Percentiles rank a stretch among this genome's conserved stretches.
Conservation (phyloP, 2,113 vertebrate species). For the Neotoma lepida region DNA sequence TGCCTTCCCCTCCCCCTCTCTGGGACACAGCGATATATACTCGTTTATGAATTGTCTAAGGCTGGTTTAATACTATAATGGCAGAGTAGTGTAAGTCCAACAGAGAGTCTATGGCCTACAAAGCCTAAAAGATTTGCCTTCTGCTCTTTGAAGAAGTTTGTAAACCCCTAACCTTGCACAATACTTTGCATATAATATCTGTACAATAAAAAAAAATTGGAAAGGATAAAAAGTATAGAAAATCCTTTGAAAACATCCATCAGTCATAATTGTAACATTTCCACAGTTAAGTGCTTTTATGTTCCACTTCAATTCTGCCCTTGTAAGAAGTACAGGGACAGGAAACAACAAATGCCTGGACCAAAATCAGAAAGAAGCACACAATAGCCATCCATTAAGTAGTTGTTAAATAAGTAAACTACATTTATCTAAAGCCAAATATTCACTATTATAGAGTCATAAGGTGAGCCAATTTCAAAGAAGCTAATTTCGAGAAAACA, state of each 20-base stretch:
- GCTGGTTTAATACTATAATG: background rate
- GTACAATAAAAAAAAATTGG: conserved; percentile 10
- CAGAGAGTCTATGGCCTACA: background rate
- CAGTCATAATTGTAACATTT: conserved; percentile 35
- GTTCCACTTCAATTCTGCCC: conserved; percentile 6
- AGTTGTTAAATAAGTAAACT: conserved; percentile 40
- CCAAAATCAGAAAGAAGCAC: conserved; percentile 47
- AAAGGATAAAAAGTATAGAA: background rate
- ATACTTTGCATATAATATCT: conserved; percentile 42
- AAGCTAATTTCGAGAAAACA: conserved; percentile 51
- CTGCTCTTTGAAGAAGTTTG: conserved; percentile 4
- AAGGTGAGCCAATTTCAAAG: conserved; percentile 24
- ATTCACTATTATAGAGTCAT: conserved; percentile 15
- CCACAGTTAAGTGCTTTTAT: conserved; percentile 40
- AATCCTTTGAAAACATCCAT: conserved; percentile 18
- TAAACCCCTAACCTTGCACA: conserved; percentile 2
- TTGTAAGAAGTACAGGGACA: background rate
- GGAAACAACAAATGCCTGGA: conserved; percentile 27
- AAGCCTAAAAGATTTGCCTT: conserved; percentile 2
- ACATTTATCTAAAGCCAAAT: conserved; percentile 52
- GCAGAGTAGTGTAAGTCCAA: background rate
- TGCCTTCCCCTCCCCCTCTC: background rate
- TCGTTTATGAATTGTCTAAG: background rate
- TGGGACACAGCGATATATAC: background rate
- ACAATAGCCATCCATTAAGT: conserved; percentile 19